phyloP scores from a whole-genome alignment of 1,140 invertebrate species.

The Microplitis demolitor region DNA sequence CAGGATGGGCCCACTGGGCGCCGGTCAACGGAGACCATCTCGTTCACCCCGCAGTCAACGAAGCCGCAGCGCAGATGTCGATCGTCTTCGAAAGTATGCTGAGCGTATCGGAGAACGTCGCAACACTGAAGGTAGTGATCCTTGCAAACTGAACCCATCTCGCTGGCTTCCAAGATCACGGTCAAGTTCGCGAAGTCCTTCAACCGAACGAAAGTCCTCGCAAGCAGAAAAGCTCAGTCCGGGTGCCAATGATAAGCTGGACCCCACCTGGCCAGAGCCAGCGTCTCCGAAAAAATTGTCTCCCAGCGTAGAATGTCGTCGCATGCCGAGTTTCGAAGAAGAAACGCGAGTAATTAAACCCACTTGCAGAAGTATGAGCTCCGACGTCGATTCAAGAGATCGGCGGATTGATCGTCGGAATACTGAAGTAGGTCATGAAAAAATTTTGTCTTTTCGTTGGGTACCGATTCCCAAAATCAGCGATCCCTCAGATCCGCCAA shows the following conservation, averaged over 20 bases:
- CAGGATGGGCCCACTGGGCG: conserved; percentile 44
- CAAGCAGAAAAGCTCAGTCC: too few relatives aligned
- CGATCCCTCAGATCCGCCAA: conserved; percentile 28
- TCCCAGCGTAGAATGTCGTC: too few relatives aligned
- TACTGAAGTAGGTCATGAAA: not conserved
- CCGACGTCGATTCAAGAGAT: conserved; percentile 26
- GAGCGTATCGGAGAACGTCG: conserved; percentile 47
- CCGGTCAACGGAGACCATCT: conserved; percentile 45
- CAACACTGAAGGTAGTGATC: conserved; percentile 43
- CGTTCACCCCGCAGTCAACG: conserved; percentile 49
- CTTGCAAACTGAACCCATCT: conserved; percentile 29
- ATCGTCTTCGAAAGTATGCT: conserved; percentile 49
- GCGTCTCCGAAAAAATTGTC: too few relatives aligned
- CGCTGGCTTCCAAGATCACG: not conserved
- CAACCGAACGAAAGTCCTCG: not conserved
- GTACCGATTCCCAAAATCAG: conserved; percentile 20
- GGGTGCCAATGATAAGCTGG: too few relatives aligned
- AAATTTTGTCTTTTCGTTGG: conserved; percentile 33
- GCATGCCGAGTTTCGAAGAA: too few relatives aligned
- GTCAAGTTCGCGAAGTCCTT: not conserved
- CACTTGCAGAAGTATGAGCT: conserved; percentile 33
- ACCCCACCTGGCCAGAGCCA: too few relatives aligned
- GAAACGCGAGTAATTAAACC: conserved; percentile 4
- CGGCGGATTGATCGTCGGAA: not conserved
- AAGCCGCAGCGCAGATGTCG: conserved; percentile 50